These are phyloP conservation scores for Charina bottae DNA, from an alignment of 2,113 vertebrate species.

Conservation along the genomic window DNA sequence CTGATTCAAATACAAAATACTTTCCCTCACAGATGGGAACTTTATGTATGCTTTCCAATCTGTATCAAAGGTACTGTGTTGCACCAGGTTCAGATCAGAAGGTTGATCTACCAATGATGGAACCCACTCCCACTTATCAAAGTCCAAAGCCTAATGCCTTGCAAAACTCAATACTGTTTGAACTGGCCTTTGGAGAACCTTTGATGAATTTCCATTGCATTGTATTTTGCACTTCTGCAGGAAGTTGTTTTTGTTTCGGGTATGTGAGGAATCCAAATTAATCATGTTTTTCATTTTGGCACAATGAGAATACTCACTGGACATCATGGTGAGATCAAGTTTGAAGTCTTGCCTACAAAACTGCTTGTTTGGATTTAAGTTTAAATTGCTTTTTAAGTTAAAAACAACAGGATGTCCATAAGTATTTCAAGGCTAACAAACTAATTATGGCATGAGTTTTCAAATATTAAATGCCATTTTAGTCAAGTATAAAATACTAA, in stretches of 20 bases:
- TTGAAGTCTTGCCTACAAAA: neutral
- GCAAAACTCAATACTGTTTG: neutral
- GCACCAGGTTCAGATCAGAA: neutral
- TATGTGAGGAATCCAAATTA: neutral
- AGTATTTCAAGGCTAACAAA: neutral
- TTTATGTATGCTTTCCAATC: neutral
- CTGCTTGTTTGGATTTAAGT: neutral
- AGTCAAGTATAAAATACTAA: neutral
- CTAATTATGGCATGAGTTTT: neutral
- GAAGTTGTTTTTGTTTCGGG: neutral
- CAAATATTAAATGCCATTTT: neutral
- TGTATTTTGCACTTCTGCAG: neutral
- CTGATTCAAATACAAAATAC: neutral
- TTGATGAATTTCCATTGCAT: neutral
- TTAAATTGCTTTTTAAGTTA: neutral
- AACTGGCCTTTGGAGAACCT: neutral
- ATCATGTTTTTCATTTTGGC: neutral
- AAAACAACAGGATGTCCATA: neutral
- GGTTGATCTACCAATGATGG: neutral
- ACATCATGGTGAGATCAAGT: neutral
- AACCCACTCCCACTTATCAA: neutral
- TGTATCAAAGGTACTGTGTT: neutral
- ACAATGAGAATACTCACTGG: too few species aligned
- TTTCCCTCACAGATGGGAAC: neutral
- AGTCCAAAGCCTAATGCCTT: neutral